phyloP scores from a whole-genome alignment of 2,113 vertebrate genomes.

The Phaethornis superciliosus region DNA sequence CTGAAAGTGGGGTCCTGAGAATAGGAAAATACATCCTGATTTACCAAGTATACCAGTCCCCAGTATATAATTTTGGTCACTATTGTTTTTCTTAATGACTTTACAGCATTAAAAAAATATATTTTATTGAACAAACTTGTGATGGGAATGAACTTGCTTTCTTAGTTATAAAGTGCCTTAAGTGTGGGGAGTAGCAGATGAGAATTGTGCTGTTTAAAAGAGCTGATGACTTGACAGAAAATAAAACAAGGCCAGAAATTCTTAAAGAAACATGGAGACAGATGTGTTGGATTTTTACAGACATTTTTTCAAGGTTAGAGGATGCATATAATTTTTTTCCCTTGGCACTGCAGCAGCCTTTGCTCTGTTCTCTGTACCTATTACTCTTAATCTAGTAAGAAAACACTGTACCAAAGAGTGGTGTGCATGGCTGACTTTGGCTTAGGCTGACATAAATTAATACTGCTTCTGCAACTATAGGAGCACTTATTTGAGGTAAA shows the following conservation, averaged over 20 bases:
- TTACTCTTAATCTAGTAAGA: not conserved
- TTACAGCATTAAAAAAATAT: not conserved
- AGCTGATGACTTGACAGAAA: not conserved
- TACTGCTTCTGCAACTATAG: not conserved
- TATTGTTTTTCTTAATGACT: not conserved
- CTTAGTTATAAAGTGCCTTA: not conserved
- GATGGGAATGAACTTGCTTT: not conserved
- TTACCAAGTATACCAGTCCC: not conserved
- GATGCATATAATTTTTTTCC: not conserved
- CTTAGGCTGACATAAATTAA: not conserved
- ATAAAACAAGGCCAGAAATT: not conserved
- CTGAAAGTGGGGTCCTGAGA: not conserved
- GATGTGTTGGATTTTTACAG: not conserved
- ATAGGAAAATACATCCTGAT: not conserved
- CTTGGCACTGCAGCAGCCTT: not conserved
- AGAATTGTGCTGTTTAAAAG: not conserved
- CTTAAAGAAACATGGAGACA: not conserved
- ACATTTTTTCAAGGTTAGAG: conserved; percentile 11
- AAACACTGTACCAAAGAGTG: not conserved
- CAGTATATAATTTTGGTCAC: not conserved
- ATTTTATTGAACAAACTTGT: not conserved
- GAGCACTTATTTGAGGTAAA: not conserved
- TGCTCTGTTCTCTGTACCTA: not conserved
- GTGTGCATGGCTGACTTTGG: conserved; percentile 12
- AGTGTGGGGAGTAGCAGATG: not conserved